Percentiles rank a stretch among this genome's conserved stretches.
Conservation (phyloP, 2,888 invertebrate species). For the Andrena flavipes region DNA sequence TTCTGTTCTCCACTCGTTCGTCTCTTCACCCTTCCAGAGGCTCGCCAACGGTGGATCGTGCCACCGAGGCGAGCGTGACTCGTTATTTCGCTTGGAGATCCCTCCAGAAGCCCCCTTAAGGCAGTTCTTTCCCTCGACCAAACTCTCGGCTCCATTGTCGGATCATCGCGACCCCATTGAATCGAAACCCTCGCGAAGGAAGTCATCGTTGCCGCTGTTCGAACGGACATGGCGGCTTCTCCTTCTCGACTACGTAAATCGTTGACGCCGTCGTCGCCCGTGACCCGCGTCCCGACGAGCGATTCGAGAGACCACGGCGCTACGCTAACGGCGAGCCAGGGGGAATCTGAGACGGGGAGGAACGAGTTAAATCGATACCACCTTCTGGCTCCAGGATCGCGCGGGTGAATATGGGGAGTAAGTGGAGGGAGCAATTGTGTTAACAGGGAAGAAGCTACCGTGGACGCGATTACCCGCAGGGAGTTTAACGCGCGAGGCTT, state of each 20-base stretch:
- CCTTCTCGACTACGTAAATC: conserved; percentile 24
- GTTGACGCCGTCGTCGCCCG: conserved; percentile 23
- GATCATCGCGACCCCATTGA: conserved; percentile 78
- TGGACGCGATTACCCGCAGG: conserved; percentile 8
- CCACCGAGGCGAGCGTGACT: conserved; percentile 68
- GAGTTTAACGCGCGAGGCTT: conserved; percentile 39
- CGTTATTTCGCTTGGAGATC: conserved; percentile 69
- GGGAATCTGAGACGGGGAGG: neutral
- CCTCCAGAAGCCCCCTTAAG: conserved; percentile 66
- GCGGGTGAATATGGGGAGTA: conserved; percentile 27
- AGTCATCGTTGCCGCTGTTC: conserved; percentile 70
- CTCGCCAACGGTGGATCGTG: conserved; percentile 59
- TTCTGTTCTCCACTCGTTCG: conserved; percentile 20
- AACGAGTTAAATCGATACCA: conserved; percentile 63
- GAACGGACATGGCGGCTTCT: conserved; percentile 40
- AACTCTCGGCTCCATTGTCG: conserved; percentile 72
- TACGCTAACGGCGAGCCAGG: neutral
- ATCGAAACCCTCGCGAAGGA: conserved; percentile 70
- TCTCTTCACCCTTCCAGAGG: conserved; percentile 45
- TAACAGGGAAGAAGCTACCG: conserved; percentile 44
- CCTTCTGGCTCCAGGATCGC: conserved; percentile 13
- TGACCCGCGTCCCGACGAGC: conserved; percentile 17
- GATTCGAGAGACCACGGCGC: conserved; percentile 16
- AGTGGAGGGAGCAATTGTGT: conserved; percentile 55
- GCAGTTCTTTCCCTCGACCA: conserved; percentile 67